Base-by-base conservation (phyloP, 1,140 invertebrate species). In the Chironomus tepperi region DNA sequence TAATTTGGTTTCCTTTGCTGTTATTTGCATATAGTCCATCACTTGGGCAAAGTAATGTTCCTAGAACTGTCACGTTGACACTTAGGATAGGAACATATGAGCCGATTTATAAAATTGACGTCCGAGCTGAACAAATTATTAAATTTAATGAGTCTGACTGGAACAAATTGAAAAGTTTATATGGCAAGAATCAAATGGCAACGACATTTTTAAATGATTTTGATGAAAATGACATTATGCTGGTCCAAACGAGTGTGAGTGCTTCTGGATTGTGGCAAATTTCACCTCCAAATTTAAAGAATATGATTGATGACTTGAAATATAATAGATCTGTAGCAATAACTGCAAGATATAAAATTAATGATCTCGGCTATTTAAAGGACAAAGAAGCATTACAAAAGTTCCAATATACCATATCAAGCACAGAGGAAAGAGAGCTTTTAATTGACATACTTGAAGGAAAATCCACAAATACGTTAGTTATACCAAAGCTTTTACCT, bases 1-100 rank as follows among this genome's bases (percentile, higher is more conserved):
- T 98, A 43, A 96, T 98, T 76, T 98, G 96, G 95, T 97, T 97
- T 84, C 96, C 96, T 1, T 83, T 98, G 7, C 89, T 98, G 0
- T 87, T 97, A 18, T 98, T 98, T 81, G 95, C 96, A 0, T 88
- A 98, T 70, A 93, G 96, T 5, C 92, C 94, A 77, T 91, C 93
- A 16, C 8, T 73, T 43, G 42, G 73, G 6, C 6, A 43, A 19
- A 10, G 15, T 7, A 73, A 73, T 21, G 10, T 43, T 42, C 42
- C 73, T 6, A 43, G 47, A 15, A 15, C 6, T 19, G 42, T 43
- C 6, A 43, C 15, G 15, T 16, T 73, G 3, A 7, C 42, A 43
- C n/a, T 73, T 1, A 10, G 43, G 16, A 47, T 43, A 19, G 42
- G 42, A 47, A 73, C 5, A 34, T n/a, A 16, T 19, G 73, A 73